Conservation (phyloP, 1,140 invertebrate species). For the Pseudomyrmex cubaensis region DNA sequence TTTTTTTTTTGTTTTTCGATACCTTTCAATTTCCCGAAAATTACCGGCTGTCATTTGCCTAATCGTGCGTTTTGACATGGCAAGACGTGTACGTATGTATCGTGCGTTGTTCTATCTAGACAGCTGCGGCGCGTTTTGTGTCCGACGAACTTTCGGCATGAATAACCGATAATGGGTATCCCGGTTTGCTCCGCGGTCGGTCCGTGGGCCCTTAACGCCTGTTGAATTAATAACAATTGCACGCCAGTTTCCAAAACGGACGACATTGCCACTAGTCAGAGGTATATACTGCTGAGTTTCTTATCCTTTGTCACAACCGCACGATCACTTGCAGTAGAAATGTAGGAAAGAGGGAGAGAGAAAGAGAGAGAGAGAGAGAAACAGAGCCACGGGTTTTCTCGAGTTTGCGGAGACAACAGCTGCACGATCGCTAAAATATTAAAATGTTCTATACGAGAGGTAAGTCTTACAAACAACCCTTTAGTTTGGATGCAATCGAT, state of each 20-base stretch:
- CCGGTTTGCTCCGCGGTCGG: conserved; percentile 54
- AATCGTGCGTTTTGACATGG: conserved; percentile 5
- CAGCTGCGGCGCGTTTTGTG: conserved; percentile 11
- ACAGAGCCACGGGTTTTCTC: conserved; percentile 60
- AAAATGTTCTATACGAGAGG: conserved; percentile 59
- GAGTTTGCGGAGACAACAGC: conserved; percentile 76
- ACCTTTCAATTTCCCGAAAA: conserved; percentile 18
- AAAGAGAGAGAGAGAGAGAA: conserved; percentile 19
- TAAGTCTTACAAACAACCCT: conserved; percentile 62
- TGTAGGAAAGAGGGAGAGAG: conserved; percentile 17
- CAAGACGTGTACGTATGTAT: conserved; percentile 10
- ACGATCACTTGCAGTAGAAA: conserved; percentile 21
- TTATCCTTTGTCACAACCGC: not conserved
- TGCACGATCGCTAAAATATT: conserved; percentile 74
- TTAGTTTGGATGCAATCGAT: conserved; percentile 65
- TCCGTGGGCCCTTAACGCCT: conserved; percentile 58
- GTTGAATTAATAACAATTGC: conserved; percentile 75
- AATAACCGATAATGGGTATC: conserved; percentile 73
- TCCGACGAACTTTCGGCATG: conserved; percentile 66
- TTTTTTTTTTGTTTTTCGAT: not conserved
- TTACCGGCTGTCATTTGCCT: not conserved
- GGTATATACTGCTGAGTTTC: not conserved
- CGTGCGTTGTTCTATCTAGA: not conserved
- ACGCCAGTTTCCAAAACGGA: conserved; percentile 55
- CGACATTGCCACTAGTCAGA: conserved; percentile 19